Conservation (phyloP, 2,113 vertebrate genomes). For the Carollia perspicillata region DNA sequence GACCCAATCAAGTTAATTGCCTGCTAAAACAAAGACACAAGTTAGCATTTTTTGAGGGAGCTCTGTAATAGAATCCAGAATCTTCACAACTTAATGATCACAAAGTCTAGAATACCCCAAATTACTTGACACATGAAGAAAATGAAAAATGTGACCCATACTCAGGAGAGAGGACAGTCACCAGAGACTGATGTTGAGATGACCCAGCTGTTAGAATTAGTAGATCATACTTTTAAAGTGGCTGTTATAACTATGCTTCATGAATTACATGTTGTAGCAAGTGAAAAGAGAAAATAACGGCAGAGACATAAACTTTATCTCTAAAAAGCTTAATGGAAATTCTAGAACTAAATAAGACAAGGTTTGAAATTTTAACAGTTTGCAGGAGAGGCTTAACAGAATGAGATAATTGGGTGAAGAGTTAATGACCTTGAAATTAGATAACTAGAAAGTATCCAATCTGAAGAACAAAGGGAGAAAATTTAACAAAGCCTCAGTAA, state of each 20-base stretch:
- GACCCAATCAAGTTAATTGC: neutral
- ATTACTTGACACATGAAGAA: neutral
- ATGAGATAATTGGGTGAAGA: neutral
- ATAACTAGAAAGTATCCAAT: neutral
- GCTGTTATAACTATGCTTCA: neutral
- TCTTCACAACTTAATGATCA: neutral
- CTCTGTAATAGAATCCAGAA: neutral
- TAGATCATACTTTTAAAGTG: neutral
- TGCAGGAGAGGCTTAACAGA: neutral
- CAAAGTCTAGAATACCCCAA: neutral
- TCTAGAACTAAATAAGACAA: neutral
- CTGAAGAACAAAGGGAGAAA: neutral
- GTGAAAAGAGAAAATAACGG: conserved; percentile 3
- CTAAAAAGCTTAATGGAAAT: neutral
- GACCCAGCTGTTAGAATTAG: neutral
- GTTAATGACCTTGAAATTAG: neutral
- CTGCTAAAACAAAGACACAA: neutral
- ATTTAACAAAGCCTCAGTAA: neutral
- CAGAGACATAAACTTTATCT: neutral
- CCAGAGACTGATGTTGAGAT: neutral
- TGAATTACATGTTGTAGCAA: neutral
- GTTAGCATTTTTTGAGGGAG: neutral
- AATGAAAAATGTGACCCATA: neutral
- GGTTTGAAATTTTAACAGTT: neutral
- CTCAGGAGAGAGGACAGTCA: neutral